Percentiles rank a stretch among this genome's conserved stretches.
phyloP scores from a whole-genome alignment of 2,113 vertebrate species.

The Neopipo cinnamomea region DNA sequence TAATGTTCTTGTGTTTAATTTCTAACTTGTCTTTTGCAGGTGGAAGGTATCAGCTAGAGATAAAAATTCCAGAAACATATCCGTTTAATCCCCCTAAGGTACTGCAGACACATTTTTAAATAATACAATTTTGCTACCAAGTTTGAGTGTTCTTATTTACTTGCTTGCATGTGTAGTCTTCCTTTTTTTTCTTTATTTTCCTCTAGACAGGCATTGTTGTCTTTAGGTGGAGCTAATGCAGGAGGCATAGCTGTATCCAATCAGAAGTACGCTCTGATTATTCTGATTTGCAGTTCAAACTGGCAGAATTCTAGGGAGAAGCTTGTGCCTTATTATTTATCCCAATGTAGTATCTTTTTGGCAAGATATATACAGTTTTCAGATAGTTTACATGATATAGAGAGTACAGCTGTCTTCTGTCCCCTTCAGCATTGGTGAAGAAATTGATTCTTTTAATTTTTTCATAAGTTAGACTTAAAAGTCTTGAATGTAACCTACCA shows the following conservation, averaged over 20 bases:
- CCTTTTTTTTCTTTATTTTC: neutral
- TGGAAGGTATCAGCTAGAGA: slow-evolving; percentile 96
- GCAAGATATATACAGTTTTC: neutral
- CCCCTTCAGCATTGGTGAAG: neutral
- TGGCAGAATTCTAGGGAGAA: neutral
- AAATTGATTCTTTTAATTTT: neutral
- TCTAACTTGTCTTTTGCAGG: slow-evolving; percentile 73
- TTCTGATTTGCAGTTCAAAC: neutral
- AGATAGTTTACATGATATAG: neutral
- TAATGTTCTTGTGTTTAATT: neutral
- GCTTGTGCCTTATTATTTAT: neutral
- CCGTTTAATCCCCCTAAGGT: slow-evolving; percentile 99
- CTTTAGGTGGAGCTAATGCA: neutral
- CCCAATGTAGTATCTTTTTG: neutral
- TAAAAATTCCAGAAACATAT: slow-evolving; percentile 99
- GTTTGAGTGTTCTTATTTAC: neutral
- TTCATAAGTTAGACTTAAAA: neutral
- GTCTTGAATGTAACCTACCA: neutral
- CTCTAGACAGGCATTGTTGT: neutral
- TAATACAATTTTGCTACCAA: neutral
- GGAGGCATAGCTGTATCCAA: neutral
- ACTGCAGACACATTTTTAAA: slow-evolving; percentile 57
- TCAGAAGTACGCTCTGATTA: neutral
- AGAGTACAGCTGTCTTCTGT: neutral
- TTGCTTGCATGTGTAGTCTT: neutral